phyloP scores from a whole-genome alignment of 2,113 vertebrate species.

The Galemys pyrenaicus region DNA sequence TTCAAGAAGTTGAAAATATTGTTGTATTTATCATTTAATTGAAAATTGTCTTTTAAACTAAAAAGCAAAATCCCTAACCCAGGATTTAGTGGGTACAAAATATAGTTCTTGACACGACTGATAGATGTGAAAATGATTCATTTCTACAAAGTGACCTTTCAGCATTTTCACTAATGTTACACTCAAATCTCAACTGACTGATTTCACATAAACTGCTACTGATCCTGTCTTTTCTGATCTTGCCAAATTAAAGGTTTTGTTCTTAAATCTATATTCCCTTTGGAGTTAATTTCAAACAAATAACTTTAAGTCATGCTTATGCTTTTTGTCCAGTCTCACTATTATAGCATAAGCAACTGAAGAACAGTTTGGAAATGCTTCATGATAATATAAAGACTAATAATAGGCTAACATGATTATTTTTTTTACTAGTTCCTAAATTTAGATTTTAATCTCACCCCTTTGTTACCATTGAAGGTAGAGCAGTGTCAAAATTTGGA shows the following conservation, averaged over 20 bases:
- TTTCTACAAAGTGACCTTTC: constrained; percentile 19
- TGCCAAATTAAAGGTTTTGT: constrained; percentile 51
- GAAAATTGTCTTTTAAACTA: constrained; percentile 1
- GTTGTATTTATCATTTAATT: background rate
- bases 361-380: background rate
- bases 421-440: background rate
- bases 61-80: background rate
- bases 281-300: constrained; percentile 55
- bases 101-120: background rate
- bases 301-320: background rate
- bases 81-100: background rate
- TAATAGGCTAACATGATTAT: background rate
- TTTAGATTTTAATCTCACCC: background rate
- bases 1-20: background rate
- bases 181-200: constrained; percentile 42
- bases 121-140: background rate
- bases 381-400: background rate
- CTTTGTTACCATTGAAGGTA: background rate
- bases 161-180: constrained; percentile 12
- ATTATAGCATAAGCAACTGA: background rate
- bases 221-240: constrained; percentile 49
- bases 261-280: constrained; percentile 55
- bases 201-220: constrained; percentile 3
- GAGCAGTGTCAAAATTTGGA: background rate
- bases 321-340: background rate